These are phyloP conservation scores for Ageneiosus marmoratus DNA, from an alignment of 2,113 vertebrate species.

Conservation along the genomic window DNA sequence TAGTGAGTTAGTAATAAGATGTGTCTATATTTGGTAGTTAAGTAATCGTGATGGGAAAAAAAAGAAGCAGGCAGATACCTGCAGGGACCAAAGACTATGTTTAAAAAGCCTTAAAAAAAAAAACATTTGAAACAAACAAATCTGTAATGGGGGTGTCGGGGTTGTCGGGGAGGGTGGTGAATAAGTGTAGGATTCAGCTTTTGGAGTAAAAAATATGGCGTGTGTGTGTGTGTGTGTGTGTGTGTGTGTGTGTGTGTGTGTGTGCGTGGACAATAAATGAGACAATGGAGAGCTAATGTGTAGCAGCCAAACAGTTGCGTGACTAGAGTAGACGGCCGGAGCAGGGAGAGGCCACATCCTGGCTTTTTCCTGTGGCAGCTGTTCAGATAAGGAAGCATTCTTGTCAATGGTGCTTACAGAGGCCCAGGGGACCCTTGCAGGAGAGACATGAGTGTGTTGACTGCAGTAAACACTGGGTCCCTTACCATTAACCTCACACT, in stretches of 20 bases:
- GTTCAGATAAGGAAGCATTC: conserved; percentile 66
- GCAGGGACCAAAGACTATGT: neutral
- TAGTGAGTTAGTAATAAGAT: neutral
- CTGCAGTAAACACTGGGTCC: neutral
- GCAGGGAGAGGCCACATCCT: conserved; percentile 67
- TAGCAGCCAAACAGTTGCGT: conserved; percentile 58
- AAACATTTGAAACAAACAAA: conserved; percentile 15
- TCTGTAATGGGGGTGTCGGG: neutral
- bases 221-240: conserved; percentile 26
- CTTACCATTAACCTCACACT: neutral
- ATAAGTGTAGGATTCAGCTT: neutral
- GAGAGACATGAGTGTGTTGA: conserved; percentile 64
- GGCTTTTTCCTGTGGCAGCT: conserved; percentile 66
- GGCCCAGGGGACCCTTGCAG: conserved; percentile 67
- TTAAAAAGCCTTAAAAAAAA: neutral
- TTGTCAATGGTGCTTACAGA: conserved; percentile 59
- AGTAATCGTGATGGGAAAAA: neutral
- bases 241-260: no score
- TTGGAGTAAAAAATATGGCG: neutral
- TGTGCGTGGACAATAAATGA: conserved; percentile 29
- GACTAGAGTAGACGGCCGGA: conserved; percentile 61
- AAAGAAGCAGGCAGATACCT: neutral
- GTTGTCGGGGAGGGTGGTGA: no score
- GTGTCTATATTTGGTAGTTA: conserved; percentile 5
- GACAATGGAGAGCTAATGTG: conserved; percentile 40